Evolutionary conservation across 2,797 vertebrate species (phyloP).

Genomic region (Lepilemur ruficaudatus): DNA sequence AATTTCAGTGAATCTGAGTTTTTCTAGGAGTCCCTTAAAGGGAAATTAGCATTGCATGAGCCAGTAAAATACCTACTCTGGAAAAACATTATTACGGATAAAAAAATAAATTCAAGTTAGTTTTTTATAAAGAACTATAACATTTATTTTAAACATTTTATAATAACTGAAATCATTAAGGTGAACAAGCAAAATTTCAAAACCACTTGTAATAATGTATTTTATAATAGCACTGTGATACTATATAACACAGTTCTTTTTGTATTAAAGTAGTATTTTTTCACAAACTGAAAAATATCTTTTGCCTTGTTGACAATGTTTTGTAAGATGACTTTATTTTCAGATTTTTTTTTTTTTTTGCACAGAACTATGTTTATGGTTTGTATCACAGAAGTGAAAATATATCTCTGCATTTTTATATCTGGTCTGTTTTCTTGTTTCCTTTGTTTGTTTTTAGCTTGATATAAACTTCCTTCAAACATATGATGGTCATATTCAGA

Average conservation of each 20-base stretch:
- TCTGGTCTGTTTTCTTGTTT: slow-evolving; percentile 82
- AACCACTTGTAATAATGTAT: slow-evolving; percentile 91
- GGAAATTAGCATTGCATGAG: slow-evolving; percentile 81
- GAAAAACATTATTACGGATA: slow-evolving; percentile 73
- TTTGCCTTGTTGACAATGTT: slow-evolving; percentile 80
- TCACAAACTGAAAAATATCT: slow-evolving; percentile 72
- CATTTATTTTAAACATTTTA: slow-evolving; percentile 77
- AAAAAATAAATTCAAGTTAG: slow-evolving; percentile 82
- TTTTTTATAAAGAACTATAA: slow-evolving; percentile 78
- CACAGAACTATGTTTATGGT: slow-evolving; percentile 86
- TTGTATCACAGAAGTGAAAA: slow-evolving; percentile 89
- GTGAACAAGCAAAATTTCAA: slow-evolving; percentile 84
- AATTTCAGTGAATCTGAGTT: slow-evolving; percentile 77
- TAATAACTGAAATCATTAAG: slow-evolving; percentile 81
- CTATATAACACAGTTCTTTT: slow-evolving; percentile 74
- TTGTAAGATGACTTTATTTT: slow-evolving; percentile 85
- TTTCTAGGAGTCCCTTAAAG: slow-evolving; percentile 77
- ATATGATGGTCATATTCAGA: slow-evolving; percentile 79
- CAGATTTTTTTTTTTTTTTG: slow-evolving; percentile 83
- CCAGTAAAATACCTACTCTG: slow-evolving; percentile 77
- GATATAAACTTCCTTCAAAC: slow-evolving; percentile 81
- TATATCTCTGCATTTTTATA: slow-evolving; percentile 87
- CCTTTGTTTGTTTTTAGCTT: slow-evolving; percentile 74
- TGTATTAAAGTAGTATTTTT: slow-evolving; percentile 84
- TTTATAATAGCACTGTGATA: slow-evolving; percentile 78